Percentiles rank a stretch among this genome's conserved stretches.
These are phyloP conservation scores for Agapostemon virescens DNA, from an alignment of 2,888 invertebrate genomes.

Conservation along the genomic window DNA sequence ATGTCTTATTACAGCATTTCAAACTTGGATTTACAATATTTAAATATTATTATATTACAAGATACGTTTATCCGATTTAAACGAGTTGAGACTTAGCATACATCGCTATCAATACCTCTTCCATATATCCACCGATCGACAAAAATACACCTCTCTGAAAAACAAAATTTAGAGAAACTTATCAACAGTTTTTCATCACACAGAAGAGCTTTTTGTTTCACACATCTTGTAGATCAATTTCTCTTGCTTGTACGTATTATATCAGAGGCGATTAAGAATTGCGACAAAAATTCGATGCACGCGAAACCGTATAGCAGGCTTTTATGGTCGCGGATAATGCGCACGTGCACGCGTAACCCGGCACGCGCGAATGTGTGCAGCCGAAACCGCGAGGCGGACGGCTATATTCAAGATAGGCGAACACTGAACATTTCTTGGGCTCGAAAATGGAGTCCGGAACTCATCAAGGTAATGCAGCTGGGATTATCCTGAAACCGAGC, in stretches of 20 bases:
- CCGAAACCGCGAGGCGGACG: conserved; percentile 59
- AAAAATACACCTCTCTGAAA: neutral
- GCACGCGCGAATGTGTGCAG: conserved; percentile 57
- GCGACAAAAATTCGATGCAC: neutral
- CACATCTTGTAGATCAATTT: neutral
- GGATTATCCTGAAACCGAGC: conserved; percentile 76
- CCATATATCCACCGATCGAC: neutral
- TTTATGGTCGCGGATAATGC: conserved; percentile 26
- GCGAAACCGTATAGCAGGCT: neutral
- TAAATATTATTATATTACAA: no score
- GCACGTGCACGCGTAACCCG: conserved; percentile 36
- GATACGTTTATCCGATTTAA: no score
- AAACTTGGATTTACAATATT: no score
- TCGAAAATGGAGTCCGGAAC: conserved; percentile 72
- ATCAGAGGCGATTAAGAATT: neutral
- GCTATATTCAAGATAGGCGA: conserved; percentile 59
- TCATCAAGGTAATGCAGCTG: conserved; percentile 80
- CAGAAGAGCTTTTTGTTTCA: no score
- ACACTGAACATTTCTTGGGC: conserved; percentile 57
- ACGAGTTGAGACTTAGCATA: neutral
- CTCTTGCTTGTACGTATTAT: neutral
- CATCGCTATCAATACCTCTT: neutral
- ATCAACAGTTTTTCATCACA: neutral
- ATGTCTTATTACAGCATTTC: no score
- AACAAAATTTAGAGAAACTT: neutral